Evolutionary conservation across 2,113 vertebrate species (phyloP).

Genomic region (Sinocyclocheilus rhinocerous): DNA sequence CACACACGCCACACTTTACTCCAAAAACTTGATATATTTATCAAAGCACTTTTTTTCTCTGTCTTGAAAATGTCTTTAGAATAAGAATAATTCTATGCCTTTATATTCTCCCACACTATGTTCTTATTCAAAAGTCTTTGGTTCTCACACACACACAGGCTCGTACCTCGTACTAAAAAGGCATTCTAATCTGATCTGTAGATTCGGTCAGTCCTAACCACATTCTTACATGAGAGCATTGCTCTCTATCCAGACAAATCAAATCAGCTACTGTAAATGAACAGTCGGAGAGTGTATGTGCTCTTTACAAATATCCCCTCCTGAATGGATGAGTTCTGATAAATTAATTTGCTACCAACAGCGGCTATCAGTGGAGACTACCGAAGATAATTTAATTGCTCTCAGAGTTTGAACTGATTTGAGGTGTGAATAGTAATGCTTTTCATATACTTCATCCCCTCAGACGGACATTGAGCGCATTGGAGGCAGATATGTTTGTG

Average conservation of each 20-base stretch:
- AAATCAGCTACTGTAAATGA: slow-evolving; percentile 76
- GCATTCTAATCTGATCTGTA: slow-evolving; percentile 56
- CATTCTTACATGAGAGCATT: slow-evolving; percentile 75
- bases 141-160: slow-evolving; percentile 49
- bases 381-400: slow-evolving; percentile 52
- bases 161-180: slow-evolving; percentile 8
- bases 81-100: no score
- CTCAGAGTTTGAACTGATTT: slow-evolving; percentile 6
- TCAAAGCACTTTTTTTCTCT: slow-evolving; percentile 18
- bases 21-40: not conserved
- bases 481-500: slow-evolving; percentile 9
- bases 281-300: slow-evolving; percentile 61
- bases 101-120: not conserved
- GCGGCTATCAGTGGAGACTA: slow-evolving; percentile 8
- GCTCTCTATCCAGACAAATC: slow-evolving; percentile 76
- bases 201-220: slow-evolving; percentile 67
- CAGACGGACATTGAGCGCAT: not conserved
- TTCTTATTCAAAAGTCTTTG: slow-evolving; percentile 27
- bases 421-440: slow-evolving; percentile 24
- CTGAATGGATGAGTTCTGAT: slow-evolving; percentile 64
- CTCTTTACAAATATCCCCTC: slow-evolving; percentile 66
- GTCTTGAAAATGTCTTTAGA: slow-evolving; percentile 4
- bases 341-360: slow-evolving; percentile 63
- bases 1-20: not conserved
- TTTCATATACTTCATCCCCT: slow-evolving; percentile 22